These are phyloP conservation scores for Synergus japonicus DNA, from an alignment of 2,888 invertebrate species.

Conservation along the genomic window DNA sequence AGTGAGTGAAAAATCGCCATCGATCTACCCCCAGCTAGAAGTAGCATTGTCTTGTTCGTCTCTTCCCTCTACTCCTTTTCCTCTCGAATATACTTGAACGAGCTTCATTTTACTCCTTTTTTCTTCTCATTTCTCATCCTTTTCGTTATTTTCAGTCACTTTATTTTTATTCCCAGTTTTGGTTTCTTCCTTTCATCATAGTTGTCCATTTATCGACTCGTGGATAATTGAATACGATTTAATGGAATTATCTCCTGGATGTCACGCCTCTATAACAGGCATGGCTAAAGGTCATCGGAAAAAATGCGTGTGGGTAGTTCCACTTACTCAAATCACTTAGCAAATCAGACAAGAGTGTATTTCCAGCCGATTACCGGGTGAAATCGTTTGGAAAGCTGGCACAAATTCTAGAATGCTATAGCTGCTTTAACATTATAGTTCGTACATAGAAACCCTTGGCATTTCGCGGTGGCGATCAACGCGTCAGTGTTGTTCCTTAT, in stretches of 20 bases:
- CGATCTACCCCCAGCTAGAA: slow-evolving; percentile 69
- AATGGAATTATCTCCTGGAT: not conserved
- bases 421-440: slow-evolving; percentile 23
- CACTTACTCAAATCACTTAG: slow-evolving; percentile 50
- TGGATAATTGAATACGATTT: not conserved
- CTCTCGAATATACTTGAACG: slow-evolving; percentile 36
- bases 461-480: slow-evolving; percentile 42
- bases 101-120: slow-evolving; percentile 32
- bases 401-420: slow-evolving; percentile 1
- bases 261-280: slow-evolving; percentile 13
- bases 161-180: slow-evolving; percentile 28
- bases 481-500: slow-evolving; percentile 37
- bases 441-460: slow-evolving; percentile 37
- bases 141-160: not conserved
- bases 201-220: not conserved
- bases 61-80: slow-evolving; percentile 44
- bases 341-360: slow-evolving; percentile 10
- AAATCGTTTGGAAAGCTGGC: slow-evolving; percentile 51
- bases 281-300: slow-evolving; percentile 5
- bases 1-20: slow-evolving; percentile 78
- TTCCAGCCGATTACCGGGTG: slow-evolving; percentile 50
- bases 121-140: slow-evolving; percentile 22
- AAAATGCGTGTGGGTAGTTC: slow-evolving; percentile 14
- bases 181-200: not conserved
- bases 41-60: slow-evolving; percentile 57